Evolutionary conservation across 2,888 invertebrate species (phyloP), one percentile per base, ranked within the genome.

Genomic region (Lissonota sp.): DNA sequence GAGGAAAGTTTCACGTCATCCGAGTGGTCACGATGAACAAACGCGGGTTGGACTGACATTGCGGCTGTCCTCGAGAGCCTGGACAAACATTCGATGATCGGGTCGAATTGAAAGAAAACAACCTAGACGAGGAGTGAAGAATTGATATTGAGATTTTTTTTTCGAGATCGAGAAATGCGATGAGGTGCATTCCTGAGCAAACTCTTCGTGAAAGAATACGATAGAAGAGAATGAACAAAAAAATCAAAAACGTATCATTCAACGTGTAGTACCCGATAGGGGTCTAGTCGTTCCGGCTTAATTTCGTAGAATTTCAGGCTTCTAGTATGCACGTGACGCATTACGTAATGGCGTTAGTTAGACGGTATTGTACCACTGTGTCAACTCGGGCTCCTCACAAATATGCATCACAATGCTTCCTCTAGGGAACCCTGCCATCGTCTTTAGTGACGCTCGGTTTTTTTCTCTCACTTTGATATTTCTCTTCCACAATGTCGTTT

Each of bases 301-400:
- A 69, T 60, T 58, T 58, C 42, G 58, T 57, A 57, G 55, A 26
- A 26, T 40, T 69, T 83, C 81, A 26, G 26, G 26, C 26, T 26
- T 53, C 12, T 49, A 14, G 69, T 46, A 57, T 49, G 39, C 63
- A 60, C 77, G 64, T 81, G 80, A 81, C 80, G 77, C 80, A 73
- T 70, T 79, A 84, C 81, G 89, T 90, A 90, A 90, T 90, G 89
- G 42, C 57, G 64, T 89, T 90, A 90, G 90, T 91, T 91, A 90
- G 88, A 86, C 77, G 84, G 89, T 88, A 90, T 91, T 91, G 90
- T 90, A 88, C 51, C 60, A 53, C 40, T 64, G 57, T 64, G n/a
- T 53, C 58, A 88, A 89, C 86, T 83, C 83, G 84, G 74, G 84
- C 84, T 83, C 85, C 73, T 39, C 82, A 66, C 83, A 69, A 85